phyloP scores from a whole-genome alignment of 2,888 invertebrate genomes.

The Tupiocoris notatus region DNA sequence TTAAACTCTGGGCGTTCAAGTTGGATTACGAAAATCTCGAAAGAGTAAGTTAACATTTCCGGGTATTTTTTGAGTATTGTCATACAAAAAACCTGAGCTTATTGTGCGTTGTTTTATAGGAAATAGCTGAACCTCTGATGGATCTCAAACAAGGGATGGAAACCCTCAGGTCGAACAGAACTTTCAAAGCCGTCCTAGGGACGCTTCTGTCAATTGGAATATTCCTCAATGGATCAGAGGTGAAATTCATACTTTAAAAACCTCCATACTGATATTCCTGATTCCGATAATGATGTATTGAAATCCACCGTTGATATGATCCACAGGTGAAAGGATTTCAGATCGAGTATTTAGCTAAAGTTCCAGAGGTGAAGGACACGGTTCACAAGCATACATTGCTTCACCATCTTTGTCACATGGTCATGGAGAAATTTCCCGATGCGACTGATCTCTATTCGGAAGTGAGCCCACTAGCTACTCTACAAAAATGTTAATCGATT shows the following conservation, averaged over 20 bases:
- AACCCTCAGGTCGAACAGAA: conserved; percentile 84
- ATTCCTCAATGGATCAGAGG: conserved; percentile 54
- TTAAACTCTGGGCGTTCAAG: conserved; percentile 98
- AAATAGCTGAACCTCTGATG: conserved; percentile 98
- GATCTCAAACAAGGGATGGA: conserved; percentile 97
- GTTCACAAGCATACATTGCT: conserved; percentile 97
- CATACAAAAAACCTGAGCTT: neutral
- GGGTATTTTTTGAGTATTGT: neutral
- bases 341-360: conserved; percentile 94
- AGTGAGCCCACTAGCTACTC: conserved; percentile 57
- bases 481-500: neutral
- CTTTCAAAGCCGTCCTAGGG: conserved; percentile 91
- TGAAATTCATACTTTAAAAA: too few relatives aligned
- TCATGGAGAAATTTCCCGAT: conserved; percentile 93
- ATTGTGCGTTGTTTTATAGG: conserved; percentile 59
- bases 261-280: too few relatives aligned
- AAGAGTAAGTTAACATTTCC: conserved; percentile 59
- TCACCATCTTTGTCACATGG: conserved; percentile 96
- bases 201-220: conserved; percentile 84
- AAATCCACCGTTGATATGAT: neutral
- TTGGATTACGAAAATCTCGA: conserved; percentile 97
- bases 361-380: conserved; percentile 98
- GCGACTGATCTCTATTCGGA: conserved; percentile 97
- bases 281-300: too few relatives aligned
- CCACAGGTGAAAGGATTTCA: conserved; percentile 88